These are phyloP conservation scores for Rhineura floridana DNA, from an alignment of 2,113 vertebrate genomes.

Conservation along the genomic window DNA sequence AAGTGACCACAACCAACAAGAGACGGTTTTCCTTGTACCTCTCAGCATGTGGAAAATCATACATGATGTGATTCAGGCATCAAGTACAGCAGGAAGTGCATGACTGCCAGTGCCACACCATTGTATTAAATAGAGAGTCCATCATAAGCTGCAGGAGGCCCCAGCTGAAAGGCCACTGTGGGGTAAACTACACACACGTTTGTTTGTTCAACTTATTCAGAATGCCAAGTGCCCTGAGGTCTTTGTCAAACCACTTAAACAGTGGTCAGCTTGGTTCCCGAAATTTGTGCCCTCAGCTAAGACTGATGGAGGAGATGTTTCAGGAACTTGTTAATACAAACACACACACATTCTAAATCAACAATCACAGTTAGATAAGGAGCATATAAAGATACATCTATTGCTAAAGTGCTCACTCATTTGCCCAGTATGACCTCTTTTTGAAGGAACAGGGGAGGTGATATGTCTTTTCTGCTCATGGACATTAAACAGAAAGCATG, in stretches of 20 bases:
- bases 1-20: constrained; percentile 17
- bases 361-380: constrained; percentile 27
- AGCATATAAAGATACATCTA: not conserved
- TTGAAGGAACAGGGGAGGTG: not conserved
- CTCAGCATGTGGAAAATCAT: not conserved
- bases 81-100: not conserved
- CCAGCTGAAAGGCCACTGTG: constrained; percentile 26
- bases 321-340: constrained; percentile 33
- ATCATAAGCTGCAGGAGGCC: constrained; percentile 26
- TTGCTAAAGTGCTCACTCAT: no score
- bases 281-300: constrained; percentile 38
- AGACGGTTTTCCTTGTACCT: constrained; percentile 17
- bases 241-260: constrained; percentile 70
- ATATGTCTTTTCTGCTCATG: not conserved
- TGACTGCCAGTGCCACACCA: not conserved
- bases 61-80: not conserved
- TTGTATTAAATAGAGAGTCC: constrained; percentile 43
- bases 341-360: constrained; percentile 16
- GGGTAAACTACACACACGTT: constrained; percentile 44
- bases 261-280: constrained; percentile 61
- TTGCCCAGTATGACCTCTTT: not conserved
- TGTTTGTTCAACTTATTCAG: constrained; percentile 64
- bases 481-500: not conserved
- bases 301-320: constrained; percentile 38
- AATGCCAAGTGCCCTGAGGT: constrained; percentile 42